A percentile compares a stretch with the other conserved stretches of the same genome.
phyloP scores from a whole-genome alignment of 2,888 invertebrate genomes.

The Oscheius sp. region DNA sequence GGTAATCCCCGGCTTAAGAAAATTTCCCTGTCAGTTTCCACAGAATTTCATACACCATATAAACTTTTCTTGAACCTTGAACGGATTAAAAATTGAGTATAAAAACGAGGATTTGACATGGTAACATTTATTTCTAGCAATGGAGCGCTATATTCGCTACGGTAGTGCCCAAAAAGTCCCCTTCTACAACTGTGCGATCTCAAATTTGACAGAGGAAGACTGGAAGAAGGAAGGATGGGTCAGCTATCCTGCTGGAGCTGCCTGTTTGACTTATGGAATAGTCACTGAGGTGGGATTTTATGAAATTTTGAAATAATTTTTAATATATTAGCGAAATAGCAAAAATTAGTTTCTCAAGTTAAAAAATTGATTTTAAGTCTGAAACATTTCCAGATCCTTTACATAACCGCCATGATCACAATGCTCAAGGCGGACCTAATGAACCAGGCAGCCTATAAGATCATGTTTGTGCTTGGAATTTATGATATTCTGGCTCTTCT shows the following conservation, averaged over 20 bases:
- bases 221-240: constrained; percentile 18
- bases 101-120: no score
- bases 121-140: no score
- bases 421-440: constrained; percentile 3
- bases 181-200: constrained; percentile 7
- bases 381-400: neutral
- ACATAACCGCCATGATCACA: neutral
- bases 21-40: no score
- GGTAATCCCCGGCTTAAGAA: no score
- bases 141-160: constrained; percentile 13
- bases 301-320: neutral
- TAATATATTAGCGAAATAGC: no score
- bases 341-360: no score
- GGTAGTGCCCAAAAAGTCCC: neutral
- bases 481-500: constrained; percentile 2
- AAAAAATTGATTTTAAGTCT: no score
- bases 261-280: constrained; percentile 11
- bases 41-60: no score
- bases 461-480: constrained; percentile 7
- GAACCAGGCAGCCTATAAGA: constrained; percentile 2
- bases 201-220: neutral
- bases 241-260: constrained; percentile 3
- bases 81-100: no score
- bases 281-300: neutral
- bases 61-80: no score